A percentile compares a stretch with the other conserved stretches of the same genome.
These are phyloP conservation scores for Leptinotarsa tumamoca DNA, from an alignment of 2,888 invertebrate species.

Conservation along the genomic window DNA sequence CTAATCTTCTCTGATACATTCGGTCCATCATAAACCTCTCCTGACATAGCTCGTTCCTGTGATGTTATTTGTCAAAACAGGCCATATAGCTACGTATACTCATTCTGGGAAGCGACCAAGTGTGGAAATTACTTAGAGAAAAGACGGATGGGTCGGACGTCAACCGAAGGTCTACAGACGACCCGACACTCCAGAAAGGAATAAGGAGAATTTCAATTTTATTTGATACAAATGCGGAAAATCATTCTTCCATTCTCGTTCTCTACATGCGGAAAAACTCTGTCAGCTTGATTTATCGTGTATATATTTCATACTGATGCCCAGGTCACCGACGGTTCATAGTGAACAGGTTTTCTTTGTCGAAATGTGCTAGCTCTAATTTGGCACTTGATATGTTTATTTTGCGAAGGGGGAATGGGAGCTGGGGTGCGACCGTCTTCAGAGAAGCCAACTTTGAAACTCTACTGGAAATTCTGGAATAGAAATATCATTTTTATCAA, in stretches of 20 bases:
- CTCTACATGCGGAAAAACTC: constrained; percentile 40
- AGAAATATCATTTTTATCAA: too few relatives aligned
- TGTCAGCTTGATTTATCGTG: constrained; percentile 35
- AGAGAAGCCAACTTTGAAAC: too few relatives aligned
- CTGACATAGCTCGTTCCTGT: constrained; percentile 11
- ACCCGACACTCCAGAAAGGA: constrained; percentile 36
- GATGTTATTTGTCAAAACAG: constrained; percentile 17
- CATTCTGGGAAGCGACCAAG: constrained; percentile 17
- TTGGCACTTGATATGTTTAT: background rate
- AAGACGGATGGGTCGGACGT: constrained; percentile 36
- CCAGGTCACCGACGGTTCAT: constrained; percentile 32
- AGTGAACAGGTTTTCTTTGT: constrained; percentile 5
- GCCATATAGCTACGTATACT: background rate
- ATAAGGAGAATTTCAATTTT: constrained; percentile 41
- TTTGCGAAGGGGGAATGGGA: background rate
- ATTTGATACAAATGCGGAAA: constrained; percentile 38
- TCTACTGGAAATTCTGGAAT: too few relatives aligned
- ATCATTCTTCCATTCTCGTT: constrained; percentile 38
- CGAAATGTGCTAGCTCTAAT: background rate
- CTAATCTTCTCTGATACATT: constrained; percentile 3
- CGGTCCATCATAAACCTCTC: constrained; percentile 3
- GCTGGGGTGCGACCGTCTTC: background rate
- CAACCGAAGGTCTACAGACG: constrained; percentile 37
- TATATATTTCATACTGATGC: constrained; percentile 30
- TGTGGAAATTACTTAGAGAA: constrained; percentile 29